Evolutionary conservation across 2,888 invertebrate species (phyloP), one percentile per base, ranked within the genome.

Genomic region (Carterocephalus palaemon): DNA sequence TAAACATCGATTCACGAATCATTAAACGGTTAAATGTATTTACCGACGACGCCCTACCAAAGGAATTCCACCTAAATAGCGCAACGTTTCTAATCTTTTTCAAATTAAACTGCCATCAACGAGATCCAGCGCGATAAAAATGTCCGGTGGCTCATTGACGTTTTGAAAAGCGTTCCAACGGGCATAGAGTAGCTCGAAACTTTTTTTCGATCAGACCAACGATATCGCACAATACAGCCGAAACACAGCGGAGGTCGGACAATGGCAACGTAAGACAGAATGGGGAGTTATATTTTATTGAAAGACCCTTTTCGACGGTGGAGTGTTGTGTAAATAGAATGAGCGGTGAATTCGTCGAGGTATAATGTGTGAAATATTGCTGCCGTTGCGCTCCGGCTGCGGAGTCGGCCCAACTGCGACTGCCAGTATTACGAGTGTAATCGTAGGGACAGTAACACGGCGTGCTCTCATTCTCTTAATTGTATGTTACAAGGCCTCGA

Each of bases 241-340:
- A 73, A 77, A 70, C 70, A 67, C 61, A 67, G 64, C 52, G 45
- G 54, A 57, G 53, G 46, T 54, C 53, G 65, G 67, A 82, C 81
- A 83, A 81, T 79, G 51, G 62, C 64, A 58, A 54, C 58, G 61
- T 71, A 78, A 81, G 77, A 74, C 68, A 77, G 81, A 81, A 83
- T 78, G 64, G 83, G 83, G 82, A 75, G 81, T 70, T 73, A 84
- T 80, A 82, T 81, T 82, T 81, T 85, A 85, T 85, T 83, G 84
- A 82, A 79, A 81, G 85, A 75, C 83, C 86, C 83, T 84, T 84
- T 79, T 70, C 70, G 70, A 59, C 59, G 62, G 54, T 75, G 59
- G 77, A 88, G 87, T 87, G 86, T 83, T 82, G 79, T 81, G 87
- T 87, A 79, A 87, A 88, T 83, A 85, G 73, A 70, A 66, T 56